phyloP scores from a whole-genome alignment of 2,113 vertebrate genomes.

The Eretmochelys imbricata region DNA sequence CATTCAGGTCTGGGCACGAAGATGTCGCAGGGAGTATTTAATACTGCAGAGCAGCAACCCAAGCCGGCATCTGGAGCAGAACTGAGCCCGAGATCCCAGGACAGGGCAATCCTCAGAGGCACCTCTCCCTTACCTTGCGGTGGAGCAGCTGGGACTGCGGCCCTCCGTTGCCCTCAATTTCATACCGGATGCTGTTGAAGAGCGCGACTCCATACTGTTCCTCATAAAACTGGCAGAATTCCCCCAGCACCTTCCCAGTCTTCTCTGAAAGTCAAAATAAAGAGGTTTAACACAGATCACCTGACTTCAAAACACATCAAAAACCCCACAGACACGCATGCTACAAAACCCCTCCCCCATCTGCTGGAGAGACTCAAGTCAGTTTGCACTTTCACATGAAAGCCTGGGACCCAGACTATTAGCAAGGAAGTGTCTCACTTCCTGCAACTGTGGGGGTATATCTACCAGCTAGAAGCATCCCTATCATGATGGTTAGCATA shows the following conservation, averaged over 20 bases:
- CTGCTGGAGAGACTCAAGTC: neutral
- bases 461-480: neutral
- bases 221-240: constrained; percentile 85
- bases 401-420: neutral
- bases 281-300: accelerated
- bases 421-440: neutral
- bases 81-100: neutral
- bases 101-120: neutral
- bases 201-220: constrained; percentile 92
- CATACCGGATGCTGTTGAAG: constrained; percentile 92
- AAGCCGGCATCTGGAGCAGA: neutral
- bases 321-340: neutral
- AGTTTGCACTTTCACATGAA: neutral
- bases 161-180: constrained; percentile 89
- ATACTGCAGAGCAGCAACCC: neutral
- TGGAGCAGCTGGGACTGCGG: constrained; percentile 92
- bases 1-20: neutral
- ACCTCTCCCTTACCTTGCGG: constrained; percentile 84
- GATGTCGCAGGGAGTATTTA: neutral
- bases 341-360: neutral
- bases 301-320: neutral
- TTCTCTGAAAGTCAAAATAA: constrained; percentile 75
- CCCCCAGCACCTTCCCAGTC: constrained; percentile 83
- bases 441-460: neutral
- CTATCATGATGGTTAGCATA: neutral